A percentile compares a stretch with the other conserved stretches of the same genome.
These are phyloP conservation scores for Clarias fuscus DNA, from an alignment of 2,797 vertebrate genomes.

Conservation along the genomic window DNA sequence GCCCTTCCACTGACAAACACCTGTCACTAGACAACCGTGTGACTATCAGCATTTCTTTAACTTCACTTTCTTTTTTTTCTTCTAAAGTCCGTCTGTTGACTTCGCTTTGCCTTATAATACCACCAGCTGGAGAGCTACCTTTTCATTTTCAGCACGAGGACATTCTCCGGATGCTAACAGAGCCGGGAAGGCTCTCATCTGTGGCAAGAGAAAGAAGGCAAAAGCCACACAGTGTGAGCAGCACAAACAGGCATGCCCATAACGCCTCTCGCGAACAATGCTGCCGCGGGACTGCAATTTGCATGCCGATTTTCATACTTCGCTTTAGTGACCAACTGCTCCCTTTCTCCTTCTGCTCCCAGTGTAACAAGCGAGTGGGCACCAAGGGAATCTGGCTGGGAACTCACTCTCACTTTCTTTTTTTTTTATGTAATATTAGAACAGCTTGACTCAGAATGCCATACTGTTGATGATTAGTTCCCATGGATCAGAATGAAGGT, in stretches of 20 bases:
- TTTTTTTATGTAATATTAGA: not conserved
- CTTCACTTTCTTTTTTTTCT: slow-evolving; percentile 38
- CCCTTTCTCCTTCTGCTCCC: slow-evolving; percentile 3
- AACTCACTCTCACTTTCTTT: slow-evolving; percentile 22
- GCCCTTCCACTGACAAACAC: slow-evolving; percentile 42
- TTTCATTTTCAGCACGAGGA: slow-evolving; percentile 71
- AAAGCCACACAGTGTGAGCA: slow-evolving; percentile 69
- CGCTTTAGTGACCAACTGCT: slow-evolving; percentile 72
- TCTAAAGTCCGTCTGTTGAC: slow-evolving; percentile 51
- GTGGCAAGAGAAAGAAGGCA: slow-evolving; percentile 69
- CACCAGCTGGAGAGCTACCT: slow-evolving; percentile 56
- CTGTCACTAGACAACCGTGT: slow-evolving; percentile 36
- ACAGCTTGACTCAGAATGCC: not conserved
- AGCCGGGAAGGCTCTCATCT: slow-evolving; percentile 66
- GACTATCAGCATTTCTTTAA: slow-evolving; percentile 25
- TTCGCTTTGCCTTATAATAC: slow-evolving; percentile 59
- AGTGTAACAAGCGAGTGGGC: not conserved
- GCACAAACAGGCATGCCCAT: slow-evolving; percentile 63
- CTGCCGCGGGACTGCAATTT: slow-evolving; percentile 63
- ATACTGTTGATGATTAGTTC: not conserved
- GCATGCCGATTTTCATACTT: slow-evolving; percentile 79
- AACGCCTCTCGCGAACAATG: slow-evolving; percentile 67
- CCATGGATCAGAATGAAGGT: not conserved
- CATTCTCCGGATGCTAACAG: slow-evolving; percentile 72
- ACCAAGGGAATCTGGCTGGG: not conserved